phyloP scores from a whole-genome alignment of 2,113 vertebrate species.

The Nycticebus coucang region DNA sequence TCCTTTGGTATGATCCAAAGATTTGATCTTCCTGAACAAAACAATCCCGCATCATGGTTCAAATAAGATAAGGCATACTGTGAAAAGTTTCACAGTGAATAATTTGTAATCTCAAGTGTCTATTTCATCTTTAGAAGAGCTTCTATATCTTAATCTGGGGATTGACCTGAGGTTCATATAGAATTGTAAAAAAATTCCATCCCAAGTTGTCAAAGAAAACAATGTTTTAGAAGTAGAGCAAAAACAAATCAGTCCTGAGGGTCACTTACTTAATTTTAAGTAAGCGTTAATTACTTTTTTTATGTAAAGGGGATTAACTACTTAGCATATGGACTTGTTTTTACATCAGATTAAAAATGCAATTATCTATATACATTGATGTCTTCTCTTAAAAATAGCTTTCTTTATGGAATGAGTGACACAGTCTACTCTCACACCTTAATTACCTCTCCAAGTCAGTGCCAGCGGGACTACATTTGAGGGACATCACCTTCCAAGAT shows the following conservation, averaged over 20 bases:
- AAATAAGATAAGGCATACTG: not conserved
- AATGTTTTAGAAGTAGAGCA: not conserved
- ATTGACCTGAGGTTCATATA: not conserved
- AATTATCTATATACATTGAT: not conserved
- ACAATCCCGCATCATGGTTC: not conserved
- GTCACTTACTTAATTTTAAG: slow-evolving; percentile 5
- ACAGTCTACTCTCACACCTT: not conserved
- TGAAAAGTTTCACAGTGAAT: slow-evolving; percentile 49
- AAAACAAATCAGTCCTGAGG: not conserved
- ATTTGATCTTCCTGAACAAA: slow-evolving; percentile 52
- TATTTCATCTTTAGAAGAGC: not conserved
- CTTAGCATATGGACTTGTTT: not conserved
- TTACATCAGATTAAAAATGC: not conserved
- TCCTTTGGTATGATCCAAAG: slow-evolving; percentile 22
- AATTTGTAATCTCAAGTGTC: slow-evolving; percentile 29
- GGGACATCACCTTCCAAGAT: not conserved
- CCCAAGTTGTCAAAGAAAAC: not conserved
- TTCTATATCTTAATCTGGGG: not conserved
- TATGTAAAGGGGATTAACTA: not conserved
- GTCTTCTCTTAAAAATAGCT: not conserved
- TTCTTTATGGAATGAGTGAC: not conserved
- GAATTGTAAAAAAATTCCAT: not conserved
- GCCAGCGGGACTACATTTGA: not conserved
- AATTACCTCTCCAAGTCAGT: not conserved
- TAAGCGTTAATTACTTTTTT: not conserved